Conservation (phyloP, 92 coral and sea anemone species). For the Plumapathes pennacea region DNA sequence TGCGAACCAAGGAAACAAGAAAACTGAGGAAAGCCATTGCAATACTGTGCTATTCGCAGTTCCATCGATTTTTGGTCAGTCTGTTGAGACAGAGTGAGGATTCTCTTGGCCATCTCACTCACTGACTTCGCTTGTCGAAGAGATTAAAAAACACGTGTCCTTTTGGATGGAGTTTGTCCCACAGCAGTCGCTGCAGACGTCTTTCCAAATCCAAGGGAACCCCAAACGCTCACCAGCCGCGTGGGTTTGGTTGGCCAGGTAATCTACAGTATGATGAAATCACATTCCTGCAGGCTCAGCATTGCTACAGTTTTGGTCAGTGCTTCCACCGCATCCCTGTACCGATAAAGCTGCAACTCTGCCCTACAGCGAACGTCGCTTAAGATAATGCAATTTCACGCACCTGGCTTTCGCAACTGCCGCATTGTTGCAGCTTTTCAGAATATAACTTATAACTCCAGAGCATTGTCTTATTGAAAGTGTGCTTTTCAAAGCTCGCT, state of each 20-base stretch:
- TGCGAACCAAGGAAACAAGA: no score
- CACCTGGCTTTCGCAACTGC: no score
- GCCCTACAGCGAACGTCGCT: no score
- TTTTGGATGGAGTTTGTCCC: constrained; percentile 13
- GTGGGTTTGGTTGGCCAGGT: constrained; percentile 11
- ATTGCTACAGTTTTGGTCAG: no score
- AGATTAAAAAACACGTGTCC: constrained; percentile 14
- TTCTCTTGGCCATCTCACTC: constrained; percentile 15
- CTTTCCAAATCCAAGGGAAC: constrained; percentile 47
- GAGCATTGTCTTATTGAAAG: no score
- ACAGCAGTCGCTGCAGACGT: constrained; percentile 24
- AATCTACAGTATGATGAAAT: constrained; percentile 2
- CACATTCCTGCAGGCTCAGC: no score
- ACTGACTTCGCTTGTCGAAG: constrained; percentile 13
- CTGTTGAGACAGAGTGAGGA: not conserved
- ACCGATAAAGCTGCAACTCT: no score
- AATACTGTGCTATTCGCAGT: constrained; percentile 4
- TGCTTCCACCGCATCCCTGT: no score
- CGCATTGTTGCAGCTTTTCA: no score
- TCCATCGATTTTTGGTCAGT: not conserved
- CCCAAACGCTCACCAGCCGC: constrained; percentile 37
- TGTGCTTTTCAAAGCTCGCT: no score
- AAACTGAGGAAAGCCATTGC: constrained; percentile 1
- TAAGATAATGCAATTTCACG: no score
- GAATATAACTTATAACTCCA: no score